phyloP scores from a whole-genome alignment of 2,888 invertebrate genomes.

The Drosophila kanekoi region DNA sequence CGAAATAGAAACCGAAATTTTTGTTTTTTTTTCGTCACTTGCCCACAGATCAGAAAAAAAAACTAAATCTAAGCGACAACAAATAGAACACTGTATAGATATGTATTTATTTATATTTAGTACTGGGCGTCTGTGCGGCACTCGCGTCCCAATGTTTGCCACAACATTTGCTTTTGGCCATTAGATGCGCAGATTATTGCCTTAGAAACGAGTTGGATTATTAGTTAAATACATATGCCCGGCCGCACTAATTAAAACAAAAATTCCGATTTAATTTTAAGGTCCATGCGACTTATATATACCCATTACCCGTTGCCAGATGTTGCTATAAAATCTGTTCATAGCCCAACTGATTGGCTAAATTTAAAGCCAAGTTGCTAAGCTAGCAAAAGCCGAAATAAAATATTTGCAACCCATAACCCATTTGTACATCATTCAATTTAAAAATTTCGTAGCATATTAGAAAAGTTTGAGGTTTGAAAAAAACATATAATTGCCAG shows the following conservation, averaged over 20 bases:
- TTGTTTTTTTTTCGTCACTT: conserved; percentile 53
- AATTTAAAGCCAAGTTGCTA: background rate
- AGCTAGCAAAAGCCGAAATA: background rate
- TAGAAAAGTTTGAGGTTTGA: background rate
- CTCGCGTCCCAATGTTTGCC: conserved; percentile 27
- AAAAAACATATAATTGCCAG: background rate
- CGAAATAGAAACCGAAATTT: conserved; percentile 65
- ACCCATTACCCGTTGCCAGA: conserved; percentile 11
- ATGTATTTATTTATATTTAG: conserved; percentile 61
- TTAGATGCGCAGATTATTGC: conserved; percentile 45
- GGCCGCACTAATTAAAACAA: conserved; percentile 24
- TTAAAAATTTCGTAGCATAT: background rate
- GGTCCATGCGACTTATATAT: conserved; percentile 18
- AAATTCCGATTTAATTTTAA: background rate
- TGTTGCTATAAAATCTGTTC: conserved; percentile 8
- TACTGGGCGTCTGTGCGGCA: conserved; percentile 23
- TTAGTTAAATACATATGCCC: conserved; percentile 11
- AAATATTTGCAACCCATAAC: background rate
- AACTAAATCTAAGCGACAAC: conserved; percentile 37
- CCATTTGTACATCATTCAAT: background rate
- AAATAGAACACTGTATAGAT: conserved; percentile 40
- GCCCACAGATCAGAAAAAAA: conserved; percentile 28
- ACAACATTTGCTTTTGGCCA: conserved; percentile 37
- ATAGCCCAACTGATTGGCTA: background rate
- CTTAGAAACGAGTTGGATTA: conserved; percentile 27